These are phyloP conservation scores for Ctenoplectra terminalis DNA, from an alignment of 1,140 invertebrate species.

Conservation along the genomic window DNA sequence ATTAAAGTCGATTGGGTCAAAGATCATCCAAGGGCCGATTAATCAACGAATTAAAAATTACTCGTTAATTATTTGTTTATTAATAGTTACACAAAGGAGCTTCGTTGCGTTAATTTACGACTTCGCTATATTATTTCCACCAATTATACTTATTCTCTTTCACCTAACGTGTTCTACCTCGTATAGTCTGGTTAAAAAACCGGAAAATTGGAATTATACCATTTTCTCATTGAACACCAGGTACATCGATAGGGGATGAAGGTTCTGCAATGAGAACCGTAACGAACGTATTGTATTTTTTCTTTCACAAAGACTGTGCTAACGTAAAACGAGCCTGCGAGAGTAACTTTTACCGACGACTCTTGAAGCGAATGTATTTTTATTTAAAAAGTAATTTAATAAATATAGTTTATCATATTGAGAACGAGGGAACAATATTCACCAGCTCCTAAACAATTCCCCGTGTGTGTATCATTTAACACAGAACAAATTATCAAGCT, in stretches of 20 bases:
- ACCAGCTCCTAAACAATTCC: neutral
- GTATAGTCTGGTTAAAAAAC: slow-evolving; percentile 2
- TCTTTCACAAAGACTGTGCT: slow-evolving; percentile 37
- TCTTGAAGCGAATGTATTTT: slow-evolving; percentile 42
- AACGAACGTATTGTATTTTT: neutral
- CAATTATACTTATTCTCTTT: no score
- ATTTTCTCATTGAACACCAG: neutral
- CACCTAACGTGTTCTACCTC: slow-evolving; percentile 21
- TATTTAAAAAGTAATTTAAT: slow-evolving; percentile 40
- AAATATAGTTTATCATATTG: slow-evolving; percentile 33
- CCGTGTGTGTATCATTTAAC: neutral
- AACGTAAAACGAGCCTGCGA: slow-evolving; percentile 4
- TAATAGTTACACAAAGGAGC: no score
- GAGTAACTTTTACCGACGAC: slow-evolving; percentile 23
- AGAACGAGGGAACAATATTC: no score
- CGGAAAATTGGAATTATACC: neutral
- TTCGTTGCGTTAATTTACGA: no score
- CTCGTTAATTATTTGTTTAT: no score
- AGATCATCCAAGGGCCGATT: no score
- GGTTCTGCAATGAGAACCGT: neutral
- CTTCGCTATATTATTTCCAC: no score
- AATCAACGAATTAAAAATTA: no score
- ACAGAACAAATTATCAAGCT: no score
- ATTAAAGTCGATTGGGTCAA: no score
- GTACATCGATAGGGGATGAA: neutral